These are phyloP conservation scores for Caenorhabditis angaria DNA, from an alignment of 2,888 invertebrate species.

Conservation along the genomic window DNA sequence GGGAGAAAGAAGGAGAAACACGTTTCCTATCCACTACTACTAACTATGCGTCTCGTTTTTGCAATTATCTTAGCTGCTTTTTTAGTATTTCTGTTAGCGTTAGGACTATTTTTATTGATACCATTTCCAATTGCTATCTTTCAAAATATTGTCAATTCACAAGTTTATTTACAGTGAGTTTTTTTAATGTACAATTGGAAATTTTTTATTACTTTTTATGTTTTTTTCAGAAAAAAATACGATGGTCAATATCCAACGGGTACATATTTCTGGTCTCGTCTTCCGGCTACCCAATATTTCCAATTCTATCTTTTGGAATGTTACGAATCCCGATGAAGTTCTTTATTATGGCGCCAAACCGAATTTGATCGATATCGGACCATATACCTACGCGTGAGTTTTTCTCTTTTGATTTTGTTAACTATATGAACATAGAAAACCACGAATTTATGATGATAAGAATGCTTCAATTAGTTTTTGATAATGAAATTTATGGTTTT, in stretches of 20 bases:
- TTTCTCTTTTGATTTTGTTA: not conserved
- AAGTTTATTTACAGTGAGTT: conserved; percentile 52
- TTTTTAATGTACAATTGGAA: not conserved
- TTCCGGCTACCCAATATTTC: conserved; percentile 45
- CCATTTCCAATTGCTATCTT: conserved; percentile 51
- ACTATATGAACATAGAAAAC: not conserved
- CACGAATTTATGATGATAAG: not conserved
- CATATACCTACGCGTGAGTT: conserved; percentile 53
- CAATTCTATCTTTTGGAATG: conserved; percentile 48
- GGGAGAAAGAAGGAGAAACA: not conserved
- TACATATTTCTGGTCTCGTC: conserved; percentile 47
- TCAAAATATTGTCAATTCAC: conserved; percentile 46
- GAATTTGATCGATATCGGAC: conserved; percentile 47
- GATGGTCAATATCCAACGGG: conserved; percentile 46
- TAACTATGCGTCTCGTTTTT: conserved; percentile 22
- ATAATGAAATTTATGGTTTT: not conserved
- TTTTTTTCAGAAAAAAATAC: conserved; percentile 30
- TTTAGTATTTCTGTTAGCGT: conserved; percentile 31
- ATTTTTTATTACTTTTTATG: too few species aligned
- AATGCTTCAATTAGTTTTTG: not conserved
- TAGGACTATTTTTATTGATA: conserved; percentile 49
- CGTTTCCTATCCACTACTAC: not conserved
- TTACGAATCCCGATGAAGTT: conserved; percentile 58
- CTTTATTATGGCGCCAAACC: conserved; percentile 51
- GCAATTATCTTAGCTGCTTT: conserved; percentile 27